phyloP scores from a whole-genome alignment of 2,797 vertebrate genomes.

The Bufotes viridis region DNA sequence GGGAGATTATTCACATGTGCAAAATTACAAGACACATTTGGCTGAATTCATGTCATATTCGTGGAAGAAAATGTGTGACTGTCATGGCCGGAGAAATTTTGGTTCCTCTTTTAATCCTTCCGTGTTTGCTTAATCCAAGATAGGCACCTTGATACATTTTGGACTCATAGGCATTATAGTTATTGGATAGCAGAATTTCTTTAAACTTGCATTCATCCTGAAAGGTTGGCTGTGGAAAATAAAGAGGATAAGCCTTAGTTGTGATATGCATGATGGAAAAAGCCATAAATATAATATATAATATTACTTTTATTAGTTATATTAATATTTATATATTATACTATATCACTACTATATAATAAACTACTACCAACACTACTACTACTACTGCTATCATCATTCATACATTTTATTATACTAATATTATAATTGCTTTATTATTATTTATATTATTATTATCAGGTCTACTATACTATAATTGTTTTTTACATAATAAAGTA shows the following conservation, averaged over 20 bases:
- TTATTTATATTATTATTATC: too few species aligned
- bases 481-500: too few species aligned
- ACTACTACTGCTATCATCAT: too few species aligned
- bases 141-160: slow-evolving; percentile 83
- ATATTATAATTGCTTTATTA: too few species aligned
- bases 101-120: slow-evolving; percentile 89
- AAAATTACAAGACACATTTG: slow-evolving; percentile 79
- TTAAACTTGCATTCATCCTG: slow-evolving; percentile 95
- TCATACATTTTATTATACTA: too few species aligned
- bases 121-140: slow-evolving; percentile 93
- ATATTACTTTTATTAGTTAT: too few species aligned
- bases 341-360: too few species aligned
- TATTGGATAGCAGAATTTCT: slow-evolving; percentile 93
- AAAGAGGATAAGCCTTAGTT: neutral
- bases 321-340: too few species aligned
- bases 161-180: slow-evolving; percentile 96
- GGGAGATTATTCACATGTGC: slow-evolving; percentile 84
- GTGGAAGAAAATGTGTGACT: slow-evolving; percentile 94
- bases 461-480: too few species aligned
- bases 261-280: too few species aligned
- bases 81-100: slow-evolving; percentile 92
- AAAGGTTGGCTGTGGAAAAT: slow-evolving; percentile 83
- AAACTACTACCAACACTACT: too few species aligned
- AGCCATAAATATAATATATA: too few species aligned
- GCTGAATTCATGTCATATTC: slow-evolving; percentile 80